These are phyloP conservation scores for Epinephelus fuscoguttatus DNA, from an alignment of 2,113 vertebrate genomes.

Conservation along the genomic window DNA sequence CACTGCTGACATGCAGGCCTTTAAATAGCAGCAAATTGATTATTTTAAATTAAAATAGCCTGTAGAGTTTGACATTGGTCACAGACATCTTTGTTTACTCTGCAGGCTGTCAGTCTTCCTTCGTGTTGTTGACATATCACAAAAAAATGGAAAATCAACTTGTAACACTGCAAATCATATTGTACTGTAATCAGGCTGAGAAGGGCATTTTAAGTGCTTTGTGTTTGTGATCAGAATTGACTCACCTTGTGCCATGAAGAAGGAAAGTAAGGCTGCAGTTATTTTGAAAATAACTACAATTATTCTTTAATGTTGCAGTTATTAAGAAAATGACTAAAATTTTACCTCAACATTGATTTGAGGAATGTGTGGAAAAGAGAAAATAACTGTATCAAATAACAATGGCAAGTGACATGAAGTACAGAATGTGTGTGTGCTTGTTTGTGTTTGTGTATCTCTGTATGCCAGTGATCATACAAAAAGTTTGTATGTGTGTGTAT, in stretches of 20 bases:
- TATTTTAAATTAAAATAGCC: background rate
- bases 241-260: background rate
- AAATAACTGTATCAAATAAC: background rate
- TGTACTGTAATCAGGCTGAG: background rate
- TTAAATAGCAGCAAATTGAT: slow-evolving; percentile 10
- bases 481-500: background rate
- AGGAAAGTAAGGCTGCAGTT: background rate
- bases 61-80: background rate
- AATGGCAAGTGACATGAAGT: background rate
- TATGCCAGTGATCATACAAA: slow-evolving; percentile 13
- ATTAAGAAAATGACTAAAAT: slow-evolving; percentile 7
- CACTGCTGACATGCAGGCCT: background rate
- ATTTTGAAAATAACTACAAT: slow-evolving; percentile 9
- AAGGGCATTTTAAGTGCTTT: background rate
- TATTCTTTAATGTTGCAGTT: background rate
- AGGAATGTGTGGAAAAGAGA: background rate
- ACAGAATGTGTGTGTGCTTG: background rate
- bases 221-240: slow-evolving; percentile 2
- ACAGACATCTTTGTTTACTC: background rate
- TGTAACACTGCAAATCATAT: background rate
- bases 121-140: background rate
- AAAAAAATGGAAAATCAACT: background rate
- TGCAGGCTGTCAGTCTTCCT: background rate
- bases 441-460: background rate
- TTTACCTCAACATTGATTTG: background rate